A percentile compares a stretch with the other conserved stretches of the same genome.
These are phyloP conservation scores for Pseudomyrmex dendroicus DNA, from an alignment of 1,140 invertebrate species.

Conservation along the genomic window DNA sequence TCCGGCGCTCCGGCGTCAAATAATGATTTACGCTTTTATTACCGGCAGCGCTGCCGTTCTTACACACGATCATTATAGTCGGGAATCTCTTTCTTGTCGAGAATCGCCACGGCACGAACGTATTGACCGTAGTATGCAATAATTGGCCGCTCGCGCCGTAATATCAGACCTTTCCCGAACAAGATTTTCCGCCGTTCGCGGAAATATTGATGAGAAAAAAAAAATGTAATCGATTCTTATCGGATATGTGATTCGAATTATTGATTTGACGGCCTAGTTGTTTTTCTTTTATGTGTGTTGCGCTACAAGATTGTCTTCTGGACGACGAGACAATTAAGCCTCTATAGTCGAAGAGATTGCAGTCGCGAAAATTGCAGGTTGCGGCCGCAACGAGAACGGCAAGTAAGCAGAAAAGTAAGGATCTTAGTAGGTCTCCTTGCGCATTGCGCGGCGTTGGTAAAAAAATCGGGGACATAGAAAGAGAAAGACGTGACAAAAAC, in stretches of 20 bases:
- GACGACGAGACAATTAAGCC: slow-evolving; percentile 58
- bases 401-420: slow-evolving; percentile 75
- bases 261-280: background rate
- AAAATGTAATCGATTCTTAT: too few species aligned
- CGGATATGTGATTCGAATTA: background rate
- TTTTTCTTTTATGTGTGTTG: slow-evolving; percentile 2
- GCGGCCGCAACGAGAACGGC: slow-evolving; percentile 20
- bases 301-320: background rate
- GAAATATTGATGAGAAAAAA: too few species aligned
- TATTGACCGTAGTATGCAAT: slow-evolving; percentile 25
- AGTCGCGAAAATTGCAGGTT: slow-evolving; percentile 74
- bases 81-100: slow-evolving; percentile 47
- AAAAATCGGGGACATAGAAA: slow-evolving; percentile 67
- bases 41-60: slow-evolving; percentile 57
- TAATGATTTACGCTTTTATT: slow-evolving; percentile 64
- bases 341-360: slow-evolving; percentile 67
- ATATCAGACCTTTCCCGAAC: slow-evolving; percentile 26
- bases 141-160: slow-evolving; percentile 7
- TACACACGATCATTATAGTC: slow-evolving; percentile 47
- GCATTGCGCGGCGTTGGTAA: slow-evolving; percentile 56
- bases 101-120: slow-evolving; percentile 33
- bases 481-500: slow-evolving; percentile 52
- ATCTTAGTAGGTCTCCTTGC: slow-evolving; percentile 71
- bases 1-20: slow-evolving; percentile 44
- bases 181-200: background rate